These are phyloP conservation scores for Mus spretus DNA, from an alignment of 2,797 vertebrate genomes.

Conservation along the genomic window DNA sequence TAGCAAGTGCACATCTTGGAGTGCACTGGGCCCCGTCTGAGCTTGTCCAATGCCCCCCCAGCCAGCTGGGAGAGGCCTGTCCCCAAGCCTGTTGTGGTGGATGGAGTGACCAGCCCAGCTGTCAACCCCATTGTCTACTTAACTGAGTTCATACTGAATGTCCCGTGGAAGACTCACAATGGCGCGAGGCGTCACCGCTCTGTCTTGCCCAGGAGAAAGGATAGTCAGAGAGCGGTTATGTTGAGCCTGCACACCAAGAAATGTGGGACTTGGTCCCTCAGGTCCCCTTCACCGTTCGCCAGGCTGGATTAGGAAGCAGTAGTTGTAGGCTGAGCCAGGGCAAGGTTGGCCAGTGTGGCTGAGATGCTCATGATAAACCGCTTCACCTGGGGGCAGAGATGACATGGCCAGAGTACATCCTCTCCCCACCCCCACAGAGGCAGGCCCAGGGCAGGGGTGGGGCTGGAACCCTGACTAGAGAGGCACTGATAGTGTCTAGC, in stretches of 20 bases:
- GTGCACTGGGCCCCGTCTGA: background rate
- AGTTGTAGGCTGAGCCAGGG: background rate
- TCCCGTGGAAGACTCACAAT: background rate
- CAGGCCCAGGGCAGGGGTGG: background rate
- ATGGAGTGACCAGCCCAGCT: background rate
- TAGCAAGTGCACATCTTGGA: background rate
- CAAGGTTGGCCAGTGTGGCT: conserved; percentile 81
- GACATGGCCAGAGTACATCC: conserved; percentile 2
- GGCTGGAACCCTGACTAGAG: background rate
- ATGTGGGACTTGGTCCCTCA: background rate
- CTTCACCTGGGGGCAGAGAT: conserved; percentile 87
- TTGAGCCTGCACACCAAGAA: background rate
- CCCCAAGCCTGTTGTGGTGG: background rate
- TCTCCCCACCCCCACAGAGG: accelerated
- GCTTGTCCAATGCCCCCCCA: background rate
- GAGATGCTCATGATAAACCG: conserved; percentile 88
- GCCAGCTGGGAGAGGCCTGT: background rate
- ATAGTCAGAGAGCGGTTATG: background rate
- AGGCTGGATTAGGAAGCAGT: background rate
- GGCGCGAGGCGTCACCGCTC: accelerated
- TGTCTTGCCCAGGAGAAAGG: background rate
- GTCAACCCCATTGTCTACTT: background rate
- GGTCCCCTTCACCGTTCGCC: background rate
- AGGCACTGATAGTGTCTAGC: too few species aligned
- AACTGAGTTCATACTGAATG: background rate